Percentiles rank a stretch among this genome's conserved stretches.
phyloP scores from a whole-genome alignment of 2,888 invertebrate species.

The Teleogryllus oceanicus region DNA sequence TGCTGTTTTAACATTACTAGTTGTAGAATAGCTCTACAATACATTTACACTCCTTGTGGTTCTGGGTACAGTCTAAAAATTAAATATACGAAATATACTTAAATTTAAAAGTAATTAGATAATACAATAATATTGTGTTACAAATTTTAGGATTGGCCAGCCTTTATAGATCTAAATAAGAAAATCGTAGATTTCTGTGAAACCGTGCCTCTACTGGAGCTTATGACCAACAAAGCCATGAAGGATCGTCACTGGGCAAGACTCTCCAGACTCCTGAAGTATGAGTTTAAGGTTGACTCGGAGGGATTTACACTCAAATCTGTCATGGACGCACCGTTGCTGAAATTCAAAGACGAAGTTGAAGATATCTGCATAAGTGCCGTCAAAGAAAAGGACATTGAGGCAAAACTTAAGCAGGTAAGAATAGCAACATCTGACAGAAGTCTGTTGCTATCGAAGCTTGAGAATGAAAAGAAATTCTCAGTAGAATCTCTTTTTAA shows the following conservation, averaged over 20 bases:
- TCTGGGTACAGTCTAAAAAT: no score
- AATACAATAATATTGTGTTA: no score
- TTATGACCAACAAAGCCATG: conserved; percentile 87
- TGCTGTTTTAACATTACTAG: no score
- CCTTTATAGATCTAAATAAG: conserved; percentile 76
- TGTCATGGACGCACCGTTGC: conserved; percentile 79
- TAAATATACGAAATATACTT: no score
- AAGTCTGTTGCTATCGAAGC: no score
- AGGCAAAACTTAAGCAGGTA: conserved; percentile 76
- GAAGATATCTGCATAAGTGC: conserved; percentile 90
- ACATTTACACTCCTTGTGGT: no score
- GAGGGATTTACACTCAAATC: conserved; percentile 74
- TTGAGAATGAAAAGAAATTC: no score
- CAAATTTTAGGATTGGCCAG: conserved; percentile 66
- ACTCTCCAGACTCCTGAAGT: conserved; percentile 53
- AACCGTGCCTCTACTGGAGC: conserved; percentile 76
- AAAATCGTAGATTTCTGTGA: conserved; percentile 90
- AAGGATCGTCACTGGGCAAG: conserved; percentile 74
- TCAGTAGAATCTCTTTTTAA: no score
- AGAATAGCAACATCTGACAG: neutral
- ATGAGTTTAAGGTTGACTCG: conserved; percentile 73
- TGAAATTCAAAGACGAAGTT: conserved; percentile 80
- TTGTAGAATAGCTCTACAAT: no score
- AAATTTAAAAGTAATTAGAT: no score
- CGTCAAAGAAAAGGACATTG: conserved; percentile 86